Evolutionary conservation across 1,140 invertebrate species (phyloP).

Genomic region (Anoplolepis gracilipes): DNA sequence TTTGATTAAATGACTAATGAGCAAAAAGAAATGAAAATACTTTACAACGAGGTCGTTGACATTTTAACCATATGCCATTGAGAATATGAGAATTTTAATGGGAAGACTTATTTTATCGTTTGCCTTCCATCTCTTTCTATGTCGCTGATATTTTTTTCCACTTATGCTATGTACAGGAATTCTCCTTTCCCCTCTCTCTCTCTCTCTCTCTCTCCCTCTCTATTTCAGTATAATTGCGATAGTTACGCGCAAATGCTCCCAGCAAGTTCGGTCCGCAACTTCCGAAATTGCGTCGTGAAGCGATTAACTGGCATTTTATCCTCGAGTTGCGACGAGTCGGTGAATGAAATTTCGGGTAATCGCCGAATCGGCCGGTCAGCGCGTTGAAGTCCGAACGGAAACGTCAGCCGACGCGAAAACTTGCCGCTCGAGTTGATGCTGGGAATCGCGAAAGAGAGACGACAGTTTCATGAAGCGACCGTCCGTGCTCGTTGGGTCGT

Average conservation of each 20-base stretch:
- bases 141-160: neutral
- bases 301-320: slow-evolving; percentile 59
- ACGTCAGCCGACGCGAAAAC: slow-evolving; percentile 51
- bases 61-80: neutral
- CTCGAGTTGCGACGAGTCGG: slow-evolving; percentile 34
- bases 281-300: slow-evolving; percentile 50
- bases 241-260: slow-evolving; percentile 51
- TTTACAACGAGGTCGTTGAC: neutral
- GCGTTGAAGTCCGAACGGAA: slow-evolving; percentile 41
- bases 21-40: neutral
- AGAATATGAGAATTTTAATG: slow-evolving; percentile 12
- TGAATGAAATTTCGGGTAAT: slow-evolving; percentile 51
- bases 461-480: slow-evolving; percentile 15
- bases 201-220: neutral
- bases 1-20: neutral
- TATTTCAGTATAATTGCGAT: slow-evolving; percentile 16
- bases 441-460: slow-evolving; percentile 47
- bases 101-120: neutral
- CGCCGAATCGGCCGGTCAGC: slow-evolving; percentile 45
- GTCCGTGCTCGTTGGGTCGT: slow-evolving; percentile 4
- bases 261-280: slow-evolving; percentile 49
- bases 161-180: neutral
- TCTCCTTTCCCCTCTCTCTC: no score
- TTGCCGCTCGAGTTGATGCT: slow-evolving; percentile 36
- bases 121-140: neutral